Conservation (phyloP, 2,797 vertebrate species). For the Chrosomus eos region DNA sequence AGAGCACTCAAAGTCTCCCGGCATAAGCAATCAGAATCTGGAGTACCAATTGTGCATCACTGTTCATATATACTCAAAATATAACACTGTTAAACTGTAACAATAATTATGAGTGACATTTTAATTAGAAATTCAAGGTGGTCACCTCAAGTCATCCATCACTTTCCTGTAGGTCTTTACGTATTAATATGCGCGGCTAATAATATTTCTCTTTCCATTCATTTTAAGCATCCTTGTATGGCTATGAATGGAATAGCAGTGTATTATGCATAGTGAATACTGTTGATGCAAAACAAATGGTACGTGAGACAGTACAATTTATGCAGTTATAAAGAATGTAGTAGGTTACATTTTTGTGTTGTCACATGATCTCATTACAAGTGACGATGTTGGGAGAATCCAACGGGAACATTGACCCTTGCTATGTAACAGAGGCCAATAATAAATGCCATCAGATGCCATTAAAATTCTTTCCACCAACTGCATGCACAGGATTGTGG, state of each 20-base stretch:
- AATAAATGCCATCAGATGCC: background rate
- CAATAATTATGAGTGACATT: constrained; percentile 36
- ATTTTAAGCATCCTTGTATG: background rate
- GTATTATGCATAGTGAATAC: background rate
- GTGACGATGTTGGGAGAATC: background rate
- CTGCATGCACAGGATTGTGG: background rate
- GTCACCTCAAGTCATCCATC: constrained; percentile 34
- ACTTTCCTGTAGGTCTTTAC: constrained; percentile 35
- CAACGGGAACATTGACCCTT: background rate
- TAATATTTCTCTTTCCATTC: background rate
- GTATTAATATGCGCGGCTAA: constrained; percentile 2
- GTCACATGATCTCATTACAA: constrained; percentile 2
- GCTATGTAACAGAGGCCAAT: background rate
- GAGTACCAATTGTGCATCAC: constrained; percentile 22
- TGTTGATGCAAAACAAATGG: background rate
- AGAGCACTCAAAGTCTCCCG: constrained; percentile 16
- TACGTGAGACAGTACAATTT: background rate
- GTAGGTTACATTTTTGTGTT: background rate
- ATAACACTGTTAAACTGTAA: constrained; percentile 15
- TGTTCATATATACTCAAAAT: constrained; percentile 31
- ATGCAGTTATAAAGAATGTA: background rate
- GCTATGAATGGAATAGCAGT: background rate
- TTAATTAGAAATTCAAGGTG: constrained; percentile 35
- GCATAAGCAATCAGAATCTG: constrained; percentile 39
- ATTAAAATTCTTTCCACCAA: background rate